These are phyloP conservation scores for Thecocarcelia acutangulata DNA, from an alignment of 2,888 invertebrate genomes.

Conservation along the genomic window DNA sequence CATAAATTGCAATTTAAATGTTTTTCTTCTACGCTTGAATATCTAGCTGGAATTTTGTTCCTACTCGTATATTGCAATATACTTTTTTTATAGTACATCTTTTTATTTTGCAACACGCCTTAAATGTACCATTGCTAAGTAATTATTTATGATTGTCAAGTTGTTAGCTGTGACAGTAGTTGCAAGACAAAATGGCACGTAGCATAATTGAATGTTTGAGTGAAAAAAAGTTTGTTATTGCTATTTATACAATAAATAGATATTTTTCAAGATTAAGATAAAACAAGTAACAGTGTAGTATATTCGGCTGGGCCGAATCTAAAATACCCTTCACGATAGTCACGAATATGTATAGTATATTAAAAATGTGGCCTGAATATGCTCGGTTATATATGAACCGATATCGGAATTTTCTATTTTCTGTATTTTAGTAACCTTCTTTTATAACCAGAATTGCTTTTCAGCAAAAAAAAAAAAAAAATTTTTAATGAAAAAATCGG, in stretches of 20 bases:
- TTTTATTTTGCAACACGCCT: conserved; percentile 40
- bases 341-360: no score
- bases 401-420: no score
- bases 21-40: background rate
- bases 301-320: no score
- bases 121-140: conserved; percentile 61
- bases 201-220: conserved; percentile 58
- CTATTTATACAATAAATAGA: conserved; percentile 31
- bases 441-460: no score
- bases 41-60: background rate
- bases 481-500: no score
- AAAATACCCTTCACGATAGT: no score
- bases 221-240: conserved; percentile 26
- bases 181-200: conserved; percentile 55
- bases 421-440: no score
- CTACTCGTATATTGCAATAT: background rate
- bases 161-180: conserved; percentile 31
- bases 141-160: conserved; percentile 66
- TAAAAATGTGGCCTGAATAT: no score
- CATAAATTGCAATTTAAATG: conserved; percentile 59
- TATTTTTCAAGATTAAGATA: background rate
- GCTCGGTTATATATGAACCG: no score
- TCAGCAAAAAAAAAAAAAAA: no score
- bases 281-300: no score
- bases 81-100: conserved; percentile 13